Evolutionary conservation across 2,797 vertebrate species (phyloP).

Genomic region (Todus mexicanus): DNA sequence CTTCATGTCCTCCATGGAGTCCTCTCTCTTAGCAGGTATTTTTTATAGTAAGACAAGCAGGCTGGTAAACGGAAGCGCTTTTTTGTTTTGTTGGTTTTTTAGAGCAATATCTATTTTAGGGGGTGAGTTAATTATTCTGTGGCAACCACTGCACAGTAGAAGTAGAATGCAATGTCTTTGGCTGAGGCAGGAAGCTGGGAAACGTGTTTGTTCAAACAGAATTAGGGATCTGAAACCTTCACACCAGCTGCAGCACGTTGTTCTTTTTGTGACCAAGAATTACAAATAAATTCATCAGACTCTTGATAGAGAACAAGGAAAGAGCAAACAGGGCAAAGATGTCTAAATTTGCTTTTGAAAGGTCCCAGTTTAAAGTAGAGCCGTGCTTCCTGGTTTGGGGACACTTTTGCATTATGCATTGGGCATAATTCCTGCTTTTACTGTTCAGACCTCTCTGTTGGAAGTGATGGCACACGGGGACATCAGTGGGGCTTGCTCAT

Average conservation of each 20-base stretch:
- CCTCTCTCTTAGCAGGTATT: neutral
- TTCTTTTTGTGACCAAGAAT: neutral
- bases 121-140: neutral
- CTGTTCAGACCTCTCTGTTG: neutral
- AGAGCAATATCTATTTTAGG: neutral
- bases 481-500: neutral
- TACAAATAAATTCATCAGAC: neutral
- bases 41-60: neutral
- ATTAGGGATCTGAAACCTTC: neutral
- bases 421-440: neutral
- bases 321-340: neutral
- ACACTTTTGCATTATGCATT: neutral
- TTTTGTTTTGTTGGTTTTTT: neutral
- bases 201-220: neutral
- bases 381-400: neutral
- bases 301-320: neutral
- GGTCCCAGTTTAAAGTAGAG: neutral
- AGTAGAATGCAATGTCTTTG: neutral
- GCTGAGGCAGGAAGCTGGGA: neutral
- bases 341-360: neutral
- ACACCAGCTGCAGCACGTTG: neutral
- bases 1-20: neutral
- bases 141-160: neutral
- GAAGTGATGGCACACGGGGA: neutral
- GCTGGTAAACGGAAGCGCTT: neutral